Evolutionary conservation across 2,113 vertebrate genomes (phyloP), one percentile per base, ranked within the genome.

Genomic region (Colius striatus): DNA sequence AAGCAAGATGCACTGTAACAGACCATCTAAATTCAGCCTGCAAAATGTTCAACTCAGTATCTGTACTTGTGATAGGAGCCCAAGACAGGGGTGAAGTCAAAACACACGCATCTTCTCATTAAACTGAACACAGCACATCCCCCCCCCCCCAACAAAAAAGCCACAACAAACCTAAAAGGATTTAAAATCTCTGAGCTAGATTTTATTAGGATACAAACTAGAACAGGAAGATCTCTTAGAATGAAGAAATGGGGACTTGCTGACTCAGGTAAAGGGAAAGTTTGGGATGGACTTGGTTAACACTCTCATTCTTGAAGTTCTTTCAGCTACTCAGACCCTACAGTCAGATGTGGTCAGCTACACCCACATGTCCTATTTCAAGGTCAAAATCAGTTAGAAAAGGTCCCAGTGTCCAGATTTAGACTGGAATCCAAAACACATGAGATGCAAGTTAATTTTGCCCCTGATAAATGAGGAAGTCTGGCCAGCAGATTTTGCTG

Each of bases 381-480:
- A 93, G 76, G 88, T 77, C 85, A 93, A 29, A 80, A 83, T 11
- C 79, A 58, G 23, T 62, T 27, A 20, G 36, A 80, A 45, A 75
- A 60, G 2, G 27, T 80, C 60, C 22, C 8, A 0, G 43, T 11
- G 21, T 72, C 71, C 60, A 60, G n/a, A 81, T 90, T 90, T 91
- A 94, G 72, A 74, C 48, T 84, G 76, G 87, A 96, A 93, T 95
- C 57, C 48, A 48, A 83, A 83, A 90, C 82, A 57, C 79, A 93
- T 16, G 34, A 74, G 71, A 60, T 72, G 79, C 25, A 76, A 84
- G 90, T 82, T 94, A 84, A 93, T 74, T 91, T 70, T 89, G 75
- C 74, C 26, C 43, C 79, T 83, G 72, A 89, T 92, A 86, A 94
- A 94, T 65, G 15, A 6, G 19, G 30, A 85, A 54, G 41, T 14